These are phyloP conservation scores for Myotis lucifugus DNA, from an alignment of 2,113 vertebrate species.

Conservation along the genomic window DNA sequence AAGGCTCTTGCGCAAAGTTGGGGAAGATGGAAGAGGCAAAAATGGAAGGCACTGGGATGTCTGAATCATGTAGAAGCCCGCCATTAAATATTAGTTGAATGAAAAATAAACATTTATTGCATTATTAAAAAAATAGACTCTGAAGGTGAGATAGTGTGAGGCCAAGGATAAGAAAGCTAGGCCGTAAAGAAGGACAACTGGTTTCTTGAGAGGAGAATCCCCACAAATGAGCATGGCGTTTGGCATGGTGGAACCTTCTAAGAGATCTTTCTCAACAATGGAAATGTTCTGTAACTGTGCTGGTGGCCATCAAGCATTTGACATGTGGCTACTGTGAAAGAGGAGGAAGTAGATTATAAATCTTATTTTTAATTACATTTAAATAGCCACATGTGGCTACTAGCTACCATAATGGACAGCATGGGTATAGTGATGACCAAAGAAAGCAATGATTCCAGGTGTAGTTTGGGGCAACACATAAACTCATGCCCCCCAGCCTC, in stretches of 20 bases:
- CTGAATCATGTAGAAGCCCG: neutral
- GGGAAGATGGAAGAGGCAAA: neutral
- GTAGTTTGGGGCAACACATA: neutral
- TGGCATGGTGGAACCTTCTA: neutral
- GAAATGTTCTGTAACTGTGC: neutral
- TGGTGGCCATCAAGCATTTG: neutral
- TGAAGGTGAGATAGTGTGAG: neutral
- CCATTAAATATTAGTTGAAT: neutral
- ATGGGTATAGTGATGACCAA: too few relatives aligned
- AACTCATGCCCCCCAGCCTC: neutral
- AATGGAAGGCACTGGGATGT: neutral
- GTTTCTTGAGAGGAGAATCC: neutral
- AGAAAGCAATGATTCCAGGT: neutral
- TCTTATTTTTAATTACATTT: constrained; percentile 23
- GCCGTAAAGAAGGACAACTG: neutral
- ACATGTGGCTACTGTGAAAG: neutral
- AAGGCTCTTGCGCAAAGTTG: too few relatives aligned
- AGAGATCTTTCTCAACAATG: neutral
- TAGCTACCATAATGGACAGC: neutral
- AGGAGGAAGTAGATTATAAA: neutral
- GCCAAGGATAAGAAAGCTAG: neutral
- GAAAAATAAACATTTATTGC: neutral
- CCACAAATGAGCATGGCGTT: neutral
- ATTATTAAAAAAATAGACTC: neutral
- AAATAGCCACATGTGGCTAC: neutral